Conservation (phyloP, 1,140 invertebrate genomes). For the Hypothenemus hampei region DNA sequence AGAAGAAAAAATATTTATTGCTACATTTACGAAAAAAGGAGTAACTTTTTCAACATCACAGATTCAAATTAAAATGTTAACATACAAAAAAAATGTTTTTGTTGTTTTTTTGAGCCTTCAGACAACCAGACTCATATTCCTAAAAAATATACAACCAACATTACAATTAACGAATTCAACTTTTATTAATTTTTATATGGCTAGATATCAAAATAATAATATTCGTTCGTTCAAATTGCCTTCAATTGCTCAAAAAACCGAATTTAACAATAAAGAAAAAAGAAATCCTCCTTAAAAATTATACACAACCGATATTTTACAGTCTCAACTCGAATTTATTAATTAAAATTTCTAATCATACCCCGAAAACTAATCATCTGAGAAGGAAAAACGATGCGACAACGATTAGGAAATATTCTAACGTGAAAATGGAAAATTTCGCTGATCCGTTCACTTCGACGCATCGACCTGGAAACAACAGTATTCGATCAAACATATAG, state of each 20-base stretch:
- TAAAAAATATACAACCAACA: background rate
- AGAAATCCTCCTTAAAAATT: background rate
- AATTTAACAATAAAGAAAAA: background rate
- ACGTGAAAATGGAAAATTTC: background rate
- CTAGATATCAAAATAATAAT: background rate
- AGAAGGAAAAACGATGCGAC: background rate
- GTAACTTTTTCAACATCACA: background rate
- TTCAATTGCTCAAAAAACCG: background rate
- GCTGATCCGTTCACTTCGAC: slow-evolving; percentile 4
- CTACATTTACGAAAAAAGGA: background rate
- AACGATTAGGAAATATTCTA: background rate
- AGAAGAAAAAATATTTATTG: background rate
- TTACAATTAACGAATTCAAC: too few relatives aligned
- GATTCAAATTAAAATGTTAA: background rate
- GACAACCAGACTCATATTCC: background rate
- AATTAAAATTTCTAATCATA: slow-evolving; percentile 17
- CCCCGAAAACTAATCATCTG: slow-evolving; percentile 13
- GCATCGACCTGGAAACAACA: slow-evolving; percentile 22
- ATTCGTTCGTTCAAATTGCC: background rate
- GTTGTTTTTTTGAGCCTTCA: background rate
- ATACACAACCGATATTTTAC: slow-evolving; percentile 22
- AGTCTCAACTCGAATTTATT: slow-evolving; percentile 15
- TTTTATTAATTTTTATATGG: background rate
- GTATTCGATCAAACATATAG: background rate
- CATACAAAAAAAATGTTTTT: background rate